phyloP scores from a whole-genome alignment of 2,797 vertebrate genomes.

The Pangasius macronema region DNA sequence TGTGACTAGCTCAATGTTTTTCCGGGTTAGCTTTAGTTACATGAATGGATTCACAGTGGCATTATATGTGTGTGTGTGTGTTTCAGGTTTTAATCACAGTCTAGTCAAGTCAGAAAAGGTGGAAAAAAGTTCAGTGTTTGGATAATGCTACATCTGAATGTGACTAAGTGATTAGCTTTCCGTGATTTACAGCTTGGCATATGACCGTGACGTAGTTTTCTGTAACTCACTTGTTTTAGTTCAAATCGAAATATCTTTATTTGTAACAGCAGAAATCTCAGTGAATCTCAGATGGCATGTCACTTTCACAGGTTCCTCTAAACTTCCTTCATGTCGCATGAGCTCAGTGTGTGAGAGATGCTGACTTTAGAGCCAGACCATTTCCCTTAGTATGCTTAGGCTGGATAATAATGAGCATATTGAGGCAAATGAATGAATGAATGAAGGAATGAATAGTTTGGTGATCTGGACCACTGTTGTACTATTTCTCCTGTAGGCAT shows the following conservation, averaged over 20 bases:
- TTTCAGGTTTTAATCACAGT: background rate
- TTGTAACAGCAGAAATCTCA: background rate
- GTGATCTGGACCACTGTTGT: background rate
- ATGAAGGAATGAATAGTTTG: background rate
- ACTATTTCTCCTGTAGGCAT: slow-evolving; percentile 72
- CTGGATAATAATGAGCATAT: background rate
- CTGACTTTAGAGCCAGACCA: background rate
- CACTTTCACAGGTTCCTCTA: background rate
- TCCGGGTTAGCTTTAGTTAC: slow-evolving; percentile 1
- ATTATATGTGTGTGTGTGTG: too few relatives aligned
- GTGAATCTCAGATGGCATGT: background rate
- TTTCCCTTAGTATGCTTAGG: background rate
- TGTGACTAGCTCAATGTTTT: background rate
- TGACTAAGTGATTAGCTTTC: background rate
- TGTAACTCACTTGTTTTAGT: background rate
- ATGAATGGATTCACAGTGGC: background rate
- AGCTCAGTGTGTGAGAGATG: background rate
- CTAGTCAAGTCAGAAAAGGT: background rate
- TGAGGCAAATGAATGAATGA: background rate
- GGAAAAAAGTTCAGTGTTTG: background rate
- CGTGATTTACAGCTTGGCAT: background rate
- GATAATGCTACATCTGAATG: too few relatives aligned
- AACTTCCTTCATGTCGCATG: background rate
- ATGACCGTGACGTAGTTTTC: background rate
- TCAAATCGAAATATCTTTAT: background rate